Evolutionary conservation across 1,140 invertebrate genomes (phyloP).

Genomic region (Aphaenogaster floridana): DNA sequence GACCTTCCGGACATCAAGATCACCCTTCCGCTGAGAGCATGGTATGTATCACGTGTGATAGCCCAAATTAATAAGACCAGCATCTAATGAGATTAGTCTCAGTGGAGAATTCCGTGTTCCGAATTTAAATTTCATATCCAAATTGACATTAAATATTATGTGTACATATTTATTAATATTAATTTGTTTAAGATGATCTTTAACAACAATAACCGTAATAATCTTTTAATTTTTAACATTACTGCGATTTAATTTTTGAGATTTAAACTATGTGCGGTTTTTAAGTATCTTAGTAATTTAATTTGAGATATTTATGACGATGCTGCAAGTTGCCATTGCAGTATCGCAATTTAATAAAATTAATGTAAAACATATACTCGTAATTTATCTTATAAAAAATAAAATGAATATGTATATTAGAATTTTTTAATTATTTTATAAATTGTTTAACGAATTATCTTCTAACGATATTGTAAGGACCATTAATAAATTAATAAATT

Average conservation of each 20-base stretch:
- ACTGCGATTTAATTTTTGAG: background rate
- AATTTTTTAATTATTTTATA: background rate
- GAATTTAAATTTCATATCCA: constrained; percentile 18
- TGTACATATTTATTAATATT: background rate
- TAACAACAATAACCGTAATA: background rate
- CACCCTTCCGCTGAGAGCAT: constrained; percentile 79
- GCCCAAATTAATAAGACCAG: constrained; percentile 19
- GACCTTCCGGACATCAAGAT: constrained; percentile 80
- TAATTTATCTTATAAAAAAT: background rate
- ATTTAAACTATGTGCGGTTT: background rate
- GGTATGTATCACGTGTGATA: constrained; percentile 74
- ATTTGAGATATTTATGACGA: background rate
- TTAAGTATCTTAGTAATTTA: background rate
- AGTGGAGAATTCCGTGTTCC: background rate
- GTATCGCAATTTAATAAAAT: background rate
- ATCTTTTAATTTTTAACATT: constrained; percentile 4
- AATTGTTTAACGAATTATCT: background rate
- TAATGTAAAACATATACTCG: background rate
- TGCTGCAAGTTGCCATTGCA: background rate
- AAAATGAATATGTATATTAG: background rate
- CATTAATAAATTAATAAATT: background rate
- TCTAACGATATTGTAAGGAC: background rate
- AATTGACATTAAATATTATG: background rate
- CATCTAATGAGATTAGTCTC: background rate
- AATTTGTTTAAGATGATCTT: background rate